Base-by-base conservation (phyloP, 2,888 invertebrate genomes). In the Agonum fuliginosum region DNA sequence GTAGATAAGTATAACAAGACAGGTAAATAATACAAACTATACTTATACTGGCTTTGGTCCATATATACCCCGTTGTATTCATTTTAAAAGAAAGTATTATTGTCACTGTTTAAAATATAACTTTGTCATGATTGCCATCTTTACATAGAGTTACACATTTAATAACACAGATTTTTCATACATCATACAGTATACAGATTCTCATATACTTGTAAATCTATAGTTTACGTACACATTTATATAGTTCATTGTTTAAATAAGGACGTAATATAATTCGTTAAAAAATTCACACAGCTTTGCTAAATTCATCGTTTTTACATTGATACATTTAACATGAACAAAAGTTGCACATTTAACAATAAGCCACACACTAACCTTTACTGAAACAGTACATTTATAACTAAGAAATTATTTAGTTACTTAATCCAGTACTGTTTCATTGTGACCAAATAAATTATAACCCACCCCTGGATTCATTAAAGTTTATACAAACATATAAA, bases 21-120 rank as follows among this genome's bases (percentile, higher is more conserved):
- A 65, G n/a, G 37, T 65, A 67, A 70, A 70, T 70, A 70, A 70
- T 70, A 70, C 43, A 46, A 43, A 70, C 46, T 70, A 46, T 69
- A 19, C n/a, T 51, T 19, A 69, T 70, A 70, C 22, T 43, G 46
- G 27, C 46, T 19, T 70, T 70, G 70, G 70, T 70, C 70, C 70
- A 46, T 70, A n/a, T 20, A 8, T 70, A 70, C 46, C 46, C 46
- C 70, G 70, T 70, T 70, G 30, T 70, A 27, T 46, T 46, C 24
- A 67, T 27, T 70, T 46, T 17, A 70, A 27, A 70, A 17, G 48
- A 46, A 46, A 70, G 22, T 17, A 62, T 70, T 70, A 70, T 70
- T 70, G 70, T 70, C 70, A 43, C 22, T 46, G 43, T 27, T 43
- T 46, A 70, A 70, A 67, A 67, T 67, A 70, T 43, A 70, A 70